Evolutionary conservation across 2,113 vertebrate genomes (phyloP), one percentile per base, ranked within the genome.

Genomic region (Callithrix jacchus): DNA sequence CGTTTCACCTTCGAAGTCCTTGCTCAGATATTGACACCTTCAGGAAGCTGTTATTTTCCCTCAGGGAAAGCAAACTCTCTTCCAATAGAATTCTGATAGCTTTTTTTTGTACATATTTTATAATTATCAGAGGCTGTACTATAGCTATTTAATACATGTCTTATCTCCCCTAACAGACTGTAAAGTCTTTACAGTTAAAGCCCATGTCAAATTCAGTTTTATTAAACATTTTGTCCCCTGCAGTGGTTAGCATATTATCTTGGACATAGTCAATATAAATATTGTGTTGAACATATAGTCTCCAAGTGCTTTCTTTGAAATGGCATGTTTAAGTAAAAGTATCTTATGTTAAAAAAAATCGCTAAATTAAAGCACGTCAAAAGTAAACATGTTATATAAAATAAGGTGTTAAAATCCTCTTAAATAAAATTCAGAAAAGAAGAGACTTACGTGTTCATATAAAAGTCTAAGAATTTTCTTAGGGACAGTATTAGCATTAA

Each of bases 141-240:
- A 45, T 80, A 58, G 35, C 37, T 92, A 23, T 77, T 80, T 90
- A 47, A 17, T 64, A 66, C 21, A 77, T 82, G n/a, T 5, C 5
- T 95, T 76, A 90, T 87, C 64, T 96, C 11, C 16, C 32, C 54
- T 68, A 86, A 27, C 27, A 85, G 23, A 83, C 27, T 89, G 6
- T 74, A 93, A 95, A 85, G 14, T 91, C 8, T 68, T 83, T 47
- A 95, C 54, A 92, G 42, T 13, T 76, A 82, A 74, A 84, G 5
- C 25, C 12, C 27, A 52, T 54, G 7, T 74, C 88, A 58, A 89
- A 81, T 90, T 56, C 47, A 89, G 88, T 94, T 95, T 66, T 93
- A 74, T 85, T 96, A 56, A 93, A 40, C 14, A 74, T 49, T 92
- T 92, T 89, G 5, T 86, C 56, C 12, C 23, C n/a, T 86, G 35